Evolutionary conservation across 2,797 vertebrate species (phyloP).

Genomic region (Brachymystax lenok): DNA sequence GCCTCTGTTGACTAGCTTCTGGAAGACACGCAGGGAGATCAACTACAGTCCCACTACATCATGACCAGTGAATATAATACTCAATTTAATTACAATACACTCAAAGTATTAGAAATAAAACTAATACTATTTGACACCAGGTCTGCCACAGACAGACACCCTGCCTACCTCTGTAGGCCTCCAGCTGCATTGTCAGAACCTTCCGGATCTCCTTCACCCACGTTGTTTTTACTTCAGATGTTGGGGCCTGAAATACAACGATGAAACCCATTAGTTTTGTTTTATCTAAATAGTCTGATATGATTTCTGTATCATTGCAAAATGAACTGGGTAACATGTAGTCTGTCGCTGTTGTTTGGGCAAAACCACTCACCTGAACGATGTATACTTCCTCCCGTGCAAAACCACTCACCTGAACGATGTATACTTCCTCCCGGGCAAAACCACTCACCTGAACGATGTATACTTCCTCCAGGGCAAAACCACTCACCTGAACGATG

Average conservation of each 20-base stretch:
- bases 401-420: too few relatives aligned
- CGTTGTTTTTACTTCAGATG: slow-evolving; percentile 88
- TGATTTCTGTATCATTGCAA: background rate
- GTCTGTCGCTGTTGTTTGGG: too few relatives aligned
- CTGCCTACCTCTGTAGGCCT: slow-evolving; percentile 88
- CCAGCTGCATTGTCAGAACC: slow-evolving; percentile 92
- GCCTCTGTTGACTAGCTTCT: slow-evolving; percentile 92
- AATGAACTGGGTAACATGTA: background rate
- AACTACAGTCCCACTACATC: background rate
- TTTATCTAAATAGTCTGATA: background rate
- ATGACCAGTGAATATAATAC: background rate
- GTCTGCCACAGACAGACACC: background rate
- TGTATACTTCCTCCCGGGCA: slow-evolving; percentile 98
- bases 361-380: slow-evolving; percentile 82
- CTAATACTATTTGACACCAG: background rate
- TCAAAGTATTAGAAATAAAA: background rate
- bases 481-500: slow-evolving; percentile 86
- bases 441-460: too few relatives aligned
- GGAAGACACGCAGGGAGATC: slow-evolving; percentile 33
- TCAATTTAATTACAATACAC: background rate
- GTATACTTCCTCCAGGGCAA: slow-evolving; percentile 88
- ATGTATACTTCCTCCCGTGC: too few relatives aligned
- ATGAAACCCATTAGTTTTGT: background rate
- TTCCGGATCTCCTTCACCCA: slow-evolving; percentile 98
- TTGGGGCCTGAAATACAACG: slow-evolving; percentile 80